Conservation (phyloP, 2,113 vertebrate species). For the Petromus typicus region DNA sequence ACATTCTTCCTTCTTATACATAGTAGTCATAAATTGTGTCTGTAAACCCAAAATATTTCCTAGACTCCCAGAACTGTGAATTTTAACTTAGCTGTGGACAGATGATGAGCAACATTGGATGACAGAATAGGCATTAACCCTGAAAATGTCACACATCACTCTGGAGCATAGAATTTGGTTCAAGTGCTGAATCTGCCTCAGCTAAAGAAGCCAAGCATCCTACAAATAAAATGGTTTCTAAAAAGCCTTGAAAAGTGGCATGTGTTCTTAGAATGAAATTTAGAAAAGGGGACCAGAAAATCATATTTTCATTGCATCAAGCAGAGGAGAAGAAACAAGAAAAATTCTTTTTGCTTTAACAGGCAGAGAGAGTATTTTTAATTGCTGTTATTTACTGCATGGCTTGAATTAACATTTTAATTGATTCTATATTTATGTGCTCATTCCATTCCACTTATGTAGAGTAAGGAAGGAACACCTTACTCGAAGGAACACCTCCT, state of each 20-base stretch:
- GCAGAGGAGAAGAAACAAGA: background rate
- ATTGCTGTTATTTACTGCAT: background rate
- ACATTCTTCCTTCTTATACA: background rate
- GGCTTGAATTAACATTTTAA: background rate
- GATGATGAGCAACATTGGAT: background rate
- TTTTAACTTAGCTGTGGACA: background rate
- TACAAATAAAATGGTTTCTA: background rate
- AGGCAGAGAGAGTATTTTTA: background rate
- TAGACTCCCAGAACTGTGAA: background rate
- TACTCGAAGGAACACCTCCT: background rate
- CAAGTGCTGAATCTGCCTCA: background rate
- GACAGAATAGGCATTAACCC: background rate
- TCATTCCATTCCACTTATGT: background rate
- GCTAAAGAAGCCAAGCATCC: rapidly evolving
- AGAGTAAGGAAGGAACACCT: too few species aligned
- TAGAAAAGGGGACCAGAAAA: too few species aligned
- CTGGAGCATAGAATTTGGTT: background rate
- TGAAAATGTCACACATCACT: background rate
- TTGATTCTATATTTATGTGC: background rate
- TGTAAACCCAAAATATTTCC: background rate
- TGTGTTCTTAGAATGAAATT: background rate
- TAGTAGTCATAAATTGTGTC: background rate
- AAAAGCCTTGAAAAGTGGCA: background rate
- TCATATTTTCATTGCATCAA: background rate
- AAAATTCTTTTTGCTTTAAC: background rate